Conservation (phyloP, 2,113 vertebrate species). For the Saguinus midas region DNA sequence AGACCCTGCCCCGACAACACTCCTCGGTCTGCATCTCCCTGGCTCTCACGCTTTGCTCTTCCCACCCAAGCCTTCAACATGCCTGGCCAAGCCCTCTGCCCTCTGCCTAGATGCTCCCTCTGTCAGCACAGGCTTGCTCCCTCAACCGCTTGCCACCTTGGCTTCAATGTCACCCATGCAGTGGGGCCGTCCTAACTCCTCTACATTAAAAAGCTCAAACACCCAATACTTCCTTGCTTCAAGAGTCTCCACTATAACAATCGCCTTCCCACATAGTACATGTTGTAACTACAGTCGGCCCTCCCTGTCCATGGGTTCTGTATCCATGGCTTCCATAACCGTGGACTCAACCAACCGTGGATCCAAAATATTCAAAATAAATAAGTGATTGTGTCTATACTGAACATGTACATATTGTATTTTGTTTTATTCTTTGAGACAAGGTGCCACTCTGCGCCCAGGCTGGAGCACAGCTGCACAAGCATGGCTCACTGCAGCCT, state of each 20-base stretch:
- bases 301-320: neutral
- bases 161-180: too few relatives aligned
- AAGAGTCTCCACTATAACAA: neutral
- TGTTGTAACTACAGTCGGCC: neutral
- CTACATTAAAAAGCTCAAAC: neutral
- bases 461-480: too few relatives aligned
- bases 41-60: neutral
- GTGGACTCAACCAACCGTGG: neutral
- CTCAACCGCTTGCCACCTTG: neutral
- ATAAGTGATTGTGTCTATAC: neutral
- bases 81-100: neutral
- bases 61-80: too few relatives aligned
- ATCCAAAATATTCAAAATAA: neutral
- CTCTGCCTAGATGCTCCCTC: neutral
- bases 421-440: too few relatives aligned
- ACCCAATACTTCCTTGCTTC: neutral
- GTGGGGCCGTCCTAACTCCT: neutral
- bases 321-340: neutral
- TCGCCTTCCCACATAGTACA: too few relatives aligned
- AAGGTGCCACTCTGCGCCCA: too few relatives aligned
- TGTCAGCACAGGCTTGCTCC: neutral
- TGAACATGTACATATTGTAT: neutral
- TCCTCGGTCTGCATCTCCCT: neutral
- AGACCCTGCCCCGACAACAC: neutral
- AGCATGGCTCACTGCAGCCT: too few relatives aligned